A percentile compares a stretch with the other conserved stretches of the same genome.
Evolutionary conservation across 1,140 invertebrate genomes (phyloP).

Genomic region (honey bee (Apis mellifera)): Amel_HAv3.1 CM009932.2:8807001-8807500

Average conservation of each 20-base stretch:
- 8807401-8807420: slow-evolving; percentile 31
- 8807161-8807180: slow-evolving; percentile 48
- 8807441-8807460: slow-evolving; percentile 61
- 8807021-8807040: slow-evolving; percentile 27
- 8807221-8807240: slow-evolving; percentile 75
- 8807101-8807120: slow-evolving; percentile 40
- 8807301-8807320: not conserved
- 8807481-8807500: slow-evolving; percentile 58
- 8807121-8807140: slow-evolving; percentile 24
- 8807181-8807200: slow-evolving; percentile 42
- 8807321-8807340: slow-evolving; percentile 6
- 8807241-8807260: slow-evolving; percentile 66
- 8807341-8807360: slow-evolving; percentile 41
- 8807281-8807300: slow-evolving; percentile 64
- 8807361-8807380: slow-evolving; percentile 19
- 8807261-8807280: slow-evolving; percentile 71
- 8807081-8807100: slow-evolving; percentile 40
- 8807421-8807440: slow-evolving; percentile 54
- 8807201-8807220: slow-evolving; percentile 75
- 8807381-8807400: not conserved
- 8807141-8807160: slow-evolving; percentile 61
- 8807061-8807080: slow-evolving; percentile 25
- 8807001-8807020: slow-evolving; percentile 3
- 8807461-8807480: slow-evolving; percentile 52
- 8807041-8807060: slow-evolving; percentile 50